A percentile compares a stretch with the other conserved stretches of the same genome.
Evolutionary conservation across 2,113 vertebrate genomes (phyloP).

Genomic region (Brachirus orientalis): DNA sequence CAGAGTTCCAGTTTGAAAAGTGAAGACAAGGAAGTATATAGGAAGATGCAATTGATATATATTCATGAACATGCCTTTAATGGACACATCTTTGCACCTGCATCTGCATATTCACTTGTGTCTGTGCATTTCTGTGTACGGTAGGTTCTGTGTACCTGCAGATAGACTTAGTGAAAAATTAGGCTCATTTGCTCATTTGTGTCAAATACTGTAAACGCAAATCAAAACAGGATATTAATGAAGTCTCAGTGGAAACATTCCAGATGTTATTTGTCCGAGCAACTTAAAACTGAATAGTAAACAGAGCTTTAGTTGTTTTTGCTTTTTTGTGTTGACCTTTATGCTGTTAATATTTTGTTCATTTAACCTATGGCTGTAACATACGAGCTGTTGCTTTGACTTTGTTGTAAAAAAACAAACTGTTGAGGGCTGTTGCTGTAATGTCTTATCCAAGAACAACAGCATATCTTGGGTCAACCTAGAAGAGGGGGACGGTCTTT

Average conservation of each 20-base stretch:
- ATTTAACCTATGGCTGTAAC: slow-evolving; percentile 7
- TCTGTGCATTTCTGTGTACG: background rate
- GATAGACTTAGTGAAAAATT: slow-evolving; percentile 16
- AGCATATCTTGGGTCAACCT: background rate
- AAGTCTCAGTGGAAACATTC: slow-evolving; percentile 50
- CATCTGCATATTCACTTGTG: background rate
- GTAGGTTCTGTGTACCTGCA: background rate
- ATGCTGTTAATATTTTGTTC: slow-evolving; percentile 14
- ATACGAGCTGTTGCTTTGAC: background rate
- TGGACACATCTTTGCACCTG: background rate
- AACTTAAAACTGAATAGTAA: slow-evolving; percentile 22
- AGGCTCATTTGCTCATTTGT: background rate
- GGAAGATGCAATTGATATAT: background rate
- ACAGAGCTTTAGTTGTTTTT: slow-evolving; percentile 10
- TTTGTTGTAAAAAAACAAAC: no score
- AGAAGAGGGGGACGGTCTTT: no score
- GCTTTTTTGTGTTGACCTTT: background rate
- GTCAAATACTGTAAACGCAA: slow-evolving; percentile 6
- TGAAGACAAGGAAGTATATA: no score
- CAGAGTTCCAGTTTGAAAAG: no score
- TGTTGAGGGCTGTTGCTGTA: background rate
- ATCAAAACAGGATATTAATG: slow-evolving; percentile 42
- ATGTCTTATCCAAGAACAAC: background rate
- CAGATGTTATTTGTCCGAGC: slow-evolving; percentile 22
- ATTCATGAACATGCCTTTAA: slow-evolving; percentile 15